These are phyloP conservation scores for Colletes gigas DNA, from an alignment of 1,140 invertebrate genomes.

Conservation along the genomic window DNA sequence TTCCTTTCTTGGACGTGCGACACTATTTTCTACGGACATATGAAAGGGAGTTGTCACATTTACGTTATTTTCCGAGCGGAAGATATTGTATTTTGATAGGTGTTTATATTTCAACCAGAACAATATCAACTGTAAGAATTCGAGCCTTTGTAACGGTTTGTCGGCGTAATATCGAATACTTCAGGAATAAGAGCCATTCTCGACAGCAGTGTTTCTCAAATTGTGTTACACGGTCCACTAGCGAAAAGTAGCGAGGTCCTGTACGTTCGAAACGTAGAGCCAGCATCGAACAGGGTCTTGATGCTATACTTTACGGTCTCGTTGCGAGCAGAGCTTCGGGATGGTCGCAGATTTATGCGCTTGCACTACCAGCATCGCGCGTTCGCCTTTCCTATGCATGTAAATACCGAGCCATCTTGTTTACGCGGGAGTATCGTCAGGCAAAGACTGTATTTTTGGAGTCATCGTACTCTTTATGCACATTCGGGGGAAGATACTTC, in stretches of 20 bases:
- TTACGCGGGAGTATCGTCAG: constrained; percentile 37
- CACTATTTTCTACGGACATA: too few relatives aligned
- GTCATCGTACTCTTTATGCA: not conserved
- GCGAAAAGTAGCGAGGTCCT: not conserved
- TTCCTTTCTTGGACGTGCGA: too few relatives aligned
- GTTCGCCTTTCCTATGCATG: constrained; percentile 43
- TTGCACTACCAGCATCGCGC: constrained; percentile 5
- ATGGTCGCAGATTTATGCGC: constrained; percentile 35
- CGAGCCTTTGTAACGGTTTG: too few relatives aligned
- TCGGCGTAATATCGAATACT: too few relatives aligned
- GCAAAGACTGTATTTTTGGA: constrained; percentile 26
- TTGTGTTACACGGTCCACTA: too few relatives aligned
- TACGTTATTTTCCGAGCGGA: too few relatives aligned
- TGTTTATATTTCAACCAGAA: too few relatives aligned
- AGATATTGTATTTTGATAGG: too few relatives aligned
- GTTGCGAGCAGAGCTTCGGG: not conserved
- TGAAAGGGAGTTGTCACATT: too few relatives aligned
- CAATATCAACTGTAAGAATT: too few relatives aligned
- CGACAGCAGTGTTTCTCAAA: too few relatives aligned
- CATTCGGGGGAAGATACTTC: not conserved
- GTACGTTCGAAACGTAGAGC: not conserved
- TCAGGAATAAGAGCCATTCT: too few relatives aligned
- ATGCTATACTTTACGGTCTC: not conserved
- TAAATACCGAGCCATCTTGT: constrained; percentile 43
- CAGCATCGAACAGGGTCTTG: not conserved